A percentile compares a stretch with the other conserved stretches of the same genome.
Evolutionary conservation across 2,113 vertebrate genomes (phyloP).

Genomic region (Pipa parva): DNA sequence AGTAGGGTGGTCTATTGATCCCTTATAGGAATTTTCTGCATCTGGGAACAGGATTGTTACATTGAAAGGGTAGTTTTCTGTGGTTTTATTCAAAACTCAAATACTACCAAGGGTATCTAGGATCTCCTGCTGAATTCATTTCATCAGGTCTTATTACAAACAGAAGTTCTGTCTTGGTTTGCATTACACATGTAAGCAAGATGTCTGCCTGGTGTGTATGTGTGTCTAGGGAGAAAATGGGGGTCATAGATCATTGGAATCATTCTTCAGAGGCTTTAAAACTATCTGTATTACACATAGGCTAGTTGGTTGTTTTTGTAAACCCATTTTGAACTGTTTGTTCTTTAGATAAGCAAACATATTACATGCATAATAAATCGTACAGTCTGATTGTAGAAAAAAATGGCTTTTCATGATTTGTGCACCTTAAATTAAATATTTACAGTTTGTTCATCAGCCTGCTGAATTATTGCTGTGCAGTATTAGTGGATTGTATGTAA

Average conservation of each 20-base stretch:
- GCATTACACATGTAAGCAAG: no score
- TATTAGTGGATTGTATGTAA: background rate
- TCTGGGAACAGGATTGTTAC: no score
- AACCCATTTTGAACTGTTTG: slow-evolving; percentile 7
- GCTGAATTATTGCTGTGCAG: slow-evolving; percentile 3
- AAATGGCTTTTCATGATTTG: background rate
- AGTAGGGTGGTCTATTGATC: no score
- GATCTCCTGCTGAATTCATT: no score
- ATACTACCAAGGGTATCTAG: no score
- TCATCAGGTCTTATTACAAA: no score
- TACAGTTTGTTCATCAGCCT: background rate
- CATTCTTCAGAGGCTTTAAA: background rate
- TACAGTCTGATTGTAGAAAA: slow-evolving; percentile 10
- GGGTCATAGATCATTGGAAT: background rate
- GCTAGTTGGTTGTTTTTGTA: background rate
- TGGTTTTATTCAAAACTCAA: no score
- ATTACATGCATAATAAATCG: slow-evolving; percentile 18
- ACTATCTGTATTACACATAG: slow-evolving; percentile 5
- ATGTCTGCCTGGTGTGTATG: background rate
- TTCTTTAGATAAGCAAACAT: slow-evolving; percentile 19
- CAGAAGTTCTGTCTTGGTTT: no score
- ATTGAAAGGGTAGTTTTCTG: no score
- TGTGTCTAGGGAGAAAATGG: background rate
- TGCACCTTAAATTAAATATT: slow-evolving; percentile 1
- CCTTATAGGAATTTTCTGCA: no score